Evolutionary conservation across 1,140 invertebrate genomes (phyloP), one percentile per base, ranked within the genome.

Genomic region (Drosophila tristis): DNA sequence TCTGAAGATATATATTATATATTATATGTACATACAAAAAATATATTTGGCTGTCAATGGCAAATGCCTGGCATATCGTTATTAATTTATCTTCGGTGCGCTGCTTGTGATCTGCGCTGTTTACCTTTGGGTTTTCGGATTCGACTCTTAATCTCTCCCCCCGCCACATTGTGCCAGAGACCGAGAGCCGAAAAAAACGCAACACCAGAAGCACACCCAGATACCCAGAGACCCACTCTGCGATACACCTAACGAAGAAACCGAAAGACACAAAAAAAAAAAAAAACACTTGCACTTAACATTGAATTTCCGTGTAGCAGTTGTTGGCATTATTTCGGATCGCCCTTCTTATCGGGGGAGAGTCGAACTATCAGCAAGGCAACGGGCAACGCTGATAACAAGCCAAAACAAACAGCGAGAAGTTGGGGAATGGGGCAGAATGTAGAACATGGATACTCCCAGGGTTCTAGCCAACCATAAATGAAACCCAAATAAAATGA

Each of bases 211-310:
- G 20, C 47, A 49, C 16, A 9, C 47, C 5, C 47, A 49, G 47
- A 20, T 39, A 39, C 11, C 35, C 35, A 39, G 11, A 13, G 11
- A 39, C 35, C 35, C 35, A 13, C 35, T 39, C 35, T 13, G 35
- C 35, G 35, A 39, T 39, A 39, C 11, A 39, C 3, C 5, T 29
- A 29, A 29, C 6, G 26, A 29, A 11, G 0, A 35, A 11, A 0
- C 31, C 3, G 11, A n/a, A 25, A 39, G 15, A 16, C n/a, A 29
- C 61, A 39, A 6, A 43, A 70, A 20, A 68, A 50, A 13, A 53
- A 48, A 58, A 65, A 55, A 51, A 55, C 56, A 58, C 35, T 74
- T 54, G 71, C 54, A 73, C 71, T 75, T 75, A 75, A 66, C 72
- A 75, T 75, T 75, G 71, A 74, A 59, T 74, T 74, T 47, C 16